Evolutionary conservation across 2,113 vertebrate genomes (phyloP), one percentile per base, ranked within the genome.

Genomic region (Esox niger): DNA sequence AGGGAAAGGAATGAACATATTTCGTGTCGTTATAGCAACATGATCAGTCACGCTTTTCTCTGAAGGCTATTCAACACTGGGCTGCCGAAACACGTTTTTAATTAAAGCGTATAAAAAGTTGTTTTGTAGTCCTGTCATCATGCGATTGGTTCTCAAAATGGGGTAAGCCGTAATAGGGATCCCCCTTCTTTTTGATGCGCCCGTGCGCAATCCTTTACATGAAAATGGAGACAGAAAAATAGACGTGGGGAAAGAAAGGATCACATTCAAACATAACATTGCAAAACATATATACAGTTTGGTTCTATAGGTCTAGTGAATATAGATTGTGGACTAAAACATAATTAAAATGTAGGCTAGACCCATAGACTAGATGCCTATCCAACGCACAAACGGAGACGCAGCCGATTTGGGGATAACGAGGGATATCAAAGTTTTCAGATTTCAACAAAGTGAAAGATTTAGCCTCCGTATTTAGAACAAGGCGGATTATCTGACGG

Each of bases 11-110:
- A 86, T 46, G 78, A 87, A 79, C 87, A 93, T 91, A 91, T 89
- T 91, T 93, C 82, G 88, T 84, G 91, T 93, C 64, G 91, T 92
- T 92, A 92, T 93, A 89, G 92, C 89, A 93, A 93, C 90, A 65
- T 80, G 85, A 87, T 90, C 88, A 89, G 85, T 87, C 84, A 82
- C 73, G 87, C 89, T 81, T 89, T 87, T 88, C 90, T 88, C 87
- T 78, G 80, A 90, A 88, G 82, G 89, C 88, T 82, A 92, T 93
- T 92, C 91, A 92, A 76, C 81, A 79, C 62, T 77, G 78, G 89
- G 86, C 81, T 73, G 85, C 84, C 67, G 78, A 73, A 87, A 89
- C 89, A 82, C 81, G 76, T 81, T 89, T 82, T 92, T 89, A 84
- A 74, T 86, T 83, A 79, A 90, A 85, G 90, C 75, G 79, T 88